Evolutionary conservation across 1,140 invertebrate species (phyloP), one percentile per base, ranked within the genome.

Genomic region (Macrostomum lignano): DNA sequence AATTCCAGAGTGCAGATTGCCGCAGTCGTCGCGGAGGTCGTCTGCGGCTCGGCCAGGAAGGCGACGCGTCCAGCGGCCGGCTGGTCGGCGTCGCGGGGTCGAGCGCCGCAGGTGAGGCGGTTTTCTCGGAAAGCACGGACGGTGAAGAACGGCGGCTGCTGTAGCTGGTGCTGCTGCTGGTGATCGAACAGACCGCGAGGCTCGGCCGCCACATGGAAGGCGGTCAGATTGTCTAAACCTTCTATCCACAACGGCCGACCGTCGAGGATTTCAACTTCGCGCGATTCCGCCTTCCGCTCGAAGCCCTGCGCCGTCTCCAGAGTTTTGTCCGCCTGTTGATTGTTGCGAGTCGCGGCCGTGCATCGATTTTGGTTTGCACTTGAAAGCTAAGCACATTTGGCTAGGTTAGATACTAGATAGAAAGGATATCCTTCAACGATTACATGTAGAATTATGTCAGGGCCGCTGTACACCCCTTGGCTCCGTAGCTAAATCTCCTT

Each of bases 151-250:
- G 1, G 79, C 79, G 49, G 91, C 88, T 51, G 94, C 96, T 2
- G 84, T 93, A 2, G 96, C 72, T 11, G 88, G 86, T 21, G 88
- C 71, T n/a, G n/a, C n/a, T n/a, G n/a, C n/a, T n/a, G n/a, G n/a
- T n/a, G n/a, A n/a, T n/a, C n/a, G n/a, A n/a, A 73, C 38, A 91
- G 67, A 40, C 72, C 70, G 6, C 86, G 59, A 46, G 86, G 82
- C 45, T 86, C 77, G 0, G 79, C 81, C n/a, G 78, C 82, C 49
- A 88, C 91, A 1, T 78, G 84, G 1, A 91, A 71, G 9, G 82
- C 81, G 22, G 81, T 68, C 40, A 93, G 56, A 52, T 91, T 91
- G 10, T 81, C 82, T 43, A 74, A 75, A 58, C 91, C 82, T 60
- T 91, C 82, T 11, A 91, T 66, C 47, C 72, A 84, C 40, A 86